These are phyloP conservation scores for Gymnopithys bicolor DNA, from an alignment of 2,797 vertebrate species.

Conservation along the genomic window DNA sequence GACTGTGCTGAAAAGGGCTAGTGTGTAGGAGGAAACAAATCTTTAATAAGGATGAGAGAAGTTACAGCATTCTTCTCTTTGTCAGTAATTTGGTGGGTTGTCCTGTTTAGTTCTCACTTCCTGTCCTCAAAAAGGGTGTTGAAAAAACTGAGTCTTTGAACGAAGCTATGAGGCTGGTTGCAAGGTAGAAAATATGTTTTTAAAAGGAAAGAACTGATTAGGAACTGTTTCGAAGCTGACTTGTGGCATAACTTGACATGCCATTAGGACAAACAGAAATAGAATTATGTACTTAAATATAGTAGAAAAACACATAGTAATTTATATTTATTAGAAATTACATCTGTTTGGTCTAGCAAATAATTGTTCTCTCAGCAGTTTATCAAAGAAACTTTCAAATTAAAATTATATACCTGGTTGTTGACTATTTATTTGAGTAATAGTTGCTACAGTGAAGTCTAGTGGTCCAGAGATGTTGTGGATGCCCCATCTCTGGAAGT, in stretches of 20 bases:
- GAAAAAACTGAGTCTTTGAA: background rate
- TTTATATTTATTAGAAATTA: background rate
- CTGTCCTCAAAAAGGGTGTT: background rate
- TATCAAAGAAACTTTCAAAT: background rate
- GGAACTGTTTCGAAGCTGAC: background rate
- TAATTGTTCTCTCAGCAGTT: background rate
- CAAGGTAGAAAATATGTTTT: background rate
- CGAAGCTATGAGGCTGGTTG: background rate
- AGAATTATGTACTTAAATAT: background rate
- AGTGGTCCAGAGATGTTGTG: background rate
- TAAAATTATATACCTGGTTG: background rate
- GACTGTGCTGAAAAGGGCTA: background rate
- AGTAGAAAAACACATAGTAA: background rate
- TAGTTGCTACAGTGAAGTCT: background rate
- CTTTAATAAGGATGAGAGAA: background rate
- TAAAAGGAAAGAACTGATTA: background rate
- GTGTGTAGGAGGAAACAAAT: background rate
- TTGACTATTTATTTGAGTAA: background rate
- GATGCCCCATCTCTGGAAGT: background rate
- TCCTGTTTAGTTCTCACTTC: background rate
- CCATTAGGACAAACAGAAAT: background rate
- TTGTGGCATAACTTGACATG: background rate
- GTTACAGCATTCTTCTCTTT: background rate
- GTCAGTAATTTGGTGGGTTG: background rate
- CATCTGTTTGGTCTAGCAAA: background rate